Conservation (phyloP, 1,140 invertebrate genomes). For the Drosophila micromelanica region DNA sequence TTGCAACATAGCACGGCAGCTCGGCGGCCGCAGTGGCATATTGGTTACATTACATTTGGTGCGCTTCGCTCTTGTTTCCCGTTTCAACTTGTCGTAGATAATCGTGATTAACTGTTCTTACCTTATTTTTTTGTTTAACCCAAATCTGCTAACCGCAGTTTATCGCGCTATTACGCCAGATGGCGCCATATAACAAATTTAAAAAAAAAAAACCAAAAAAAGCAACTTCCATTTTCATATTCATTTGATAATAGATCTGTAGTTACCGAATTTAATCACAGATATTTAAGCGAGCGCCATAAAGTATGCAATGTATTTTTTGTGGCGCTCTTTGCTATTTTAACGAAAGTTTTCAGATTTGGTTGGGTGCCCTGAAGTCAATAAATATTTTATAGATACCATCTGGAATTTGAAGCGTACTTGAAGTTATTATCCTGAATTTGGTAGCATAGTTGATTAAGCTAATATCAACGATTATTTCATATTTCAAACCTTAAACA, state of each 20-base stretch:
- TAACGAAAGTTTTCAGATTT: too few species aligned
- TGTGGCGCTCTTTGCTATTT: too few species aligned
- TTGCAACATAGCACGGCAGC: conserved; percentile 1
- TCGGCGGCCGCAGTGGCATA: conserved; percentile 16
- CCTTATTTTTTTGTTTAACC: too few species aligned
- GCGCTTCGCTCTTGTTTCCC: too few species aligned
- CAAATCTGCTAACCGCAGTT: conserved; percentile 15
- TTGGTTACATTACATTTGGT: conserved; percentile 38
- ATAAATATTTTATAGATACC: too few species aligned
- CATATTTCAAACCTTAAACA: too few species aligned
- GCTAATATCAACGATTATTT: too few species aligned
- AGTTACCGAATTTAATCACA: not conserved
- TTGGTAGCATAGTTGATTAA: too few species aligned
- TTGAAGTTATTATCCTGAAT: too few species aligned
- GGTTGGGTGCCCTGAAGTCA: too few species aligned
- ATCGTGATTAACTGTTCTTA: conserved; percentile 43
- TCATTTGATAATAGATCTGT: not conserved
- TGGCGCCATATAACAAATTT: conserved; percentile 22
- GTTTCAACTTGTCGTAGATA: conserved; percentile 34
- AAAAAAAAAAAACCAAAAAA: not conserved
- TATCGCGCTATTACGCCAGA: conserved; percentile 32
- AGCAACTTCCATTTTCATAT: not conserved
- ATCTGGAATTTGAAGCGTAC: too few species aligned
- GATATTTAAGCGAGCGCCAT: not conserved
- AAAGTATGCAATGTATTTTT: conserved; percentile 10